Conservation (phyloP, 2,797 vertebrate genomes). For the Prionace glauca region DNA sequence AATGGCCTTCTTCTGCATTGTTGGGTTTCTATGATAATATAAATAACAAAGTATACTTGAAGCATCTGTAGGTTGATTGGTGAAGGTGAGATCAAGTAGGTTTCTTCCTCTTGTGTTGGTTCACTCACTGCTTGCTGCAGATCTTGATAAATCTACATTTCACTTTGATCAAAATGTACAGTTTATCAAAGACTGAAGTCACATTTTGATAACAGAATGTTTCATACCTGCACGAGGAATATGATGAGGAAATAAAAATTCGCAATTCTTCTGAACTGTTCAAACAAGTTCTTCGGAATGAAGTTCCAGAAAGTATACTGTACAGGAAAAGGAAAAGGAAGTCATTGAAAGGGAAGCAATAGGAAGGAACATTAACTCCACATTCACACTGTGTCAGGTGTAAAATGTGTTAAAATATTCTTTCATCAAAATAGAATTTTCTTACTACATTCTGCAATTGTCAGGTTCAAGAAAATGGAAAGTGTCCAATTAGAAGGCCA, state of each 20-base stretch:
- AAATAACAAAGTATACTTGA: background rate
- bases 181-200: background rate
- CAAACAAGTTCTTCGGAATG: constrained; percentile 93
- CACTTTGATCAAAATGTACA: background rate
- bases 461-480: background rate
- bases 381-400: background rate
- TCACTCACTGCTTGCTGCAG: background rate
- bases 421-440: background rate
- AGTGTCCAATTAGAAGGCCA: no score
- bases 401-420: background rate
- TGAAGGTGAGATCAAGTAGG: background rate
- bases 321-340: constrained; percentile 41
- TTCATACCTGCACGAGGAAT: constrained; percentile 90
- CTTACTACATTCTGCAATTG: background rate
- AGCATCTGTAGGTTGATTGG: background rate
- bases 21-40: no score
- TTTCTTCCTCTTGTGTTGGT: background rate
- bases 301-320: constrained; percentile 99
- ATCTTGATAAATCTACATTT: constrained; percentile 22
- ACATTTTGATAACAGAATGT: background rate
- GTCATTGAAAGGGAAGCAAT: background rate
- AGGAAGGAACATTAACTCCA: background rate
- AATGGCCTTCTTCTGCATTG: no score
- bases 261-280: constrained; percentile 94
- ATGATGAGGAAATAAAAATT: constrained; percentile 99